A percentile compares a stretch with the other conserved stretches of the same genome.
These are phyloP conservation scores for Pygocentrus nattereri DNA, from an alignment of 2,797 vertebrate species.

Conservation along the genomic window DNA sequence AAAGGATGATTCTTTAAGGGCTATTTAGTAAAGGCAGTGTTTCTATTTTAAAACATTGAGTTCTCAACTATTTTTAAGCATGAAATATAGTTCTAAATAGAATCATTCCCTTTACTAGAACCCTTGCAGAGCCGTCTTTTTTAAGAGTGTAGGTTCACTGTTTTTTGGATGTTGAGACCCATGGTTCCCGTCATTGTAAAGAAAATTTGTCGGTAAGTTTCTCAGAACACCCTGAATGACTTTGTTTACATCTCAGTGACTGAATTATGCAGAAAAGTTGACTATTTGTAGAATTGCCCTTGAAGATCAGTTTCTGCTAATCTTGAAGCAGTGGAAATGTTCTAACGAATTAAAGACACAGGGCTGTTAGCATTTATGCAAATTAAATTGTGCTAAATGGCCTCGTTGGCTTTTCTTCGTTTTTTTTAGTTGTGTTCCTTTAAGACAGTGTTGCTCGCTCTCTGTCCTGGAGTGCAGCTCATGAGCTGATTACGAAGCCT, in stretches of 20 bases:
- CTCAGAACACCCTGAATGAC: too few species aligned
- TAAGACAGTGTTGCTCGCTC: background rate
- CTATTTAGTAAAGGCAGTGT: too few species aligned
- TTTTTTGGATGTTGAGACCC: too few species aligned
- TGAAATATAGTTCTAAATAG: too few species aligned
- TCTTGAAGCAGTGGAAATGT: background rate
- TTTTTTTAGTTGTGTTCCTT: background rate
- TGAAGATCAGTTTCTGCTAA: background rate
- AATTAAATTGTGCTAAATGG: background rate
- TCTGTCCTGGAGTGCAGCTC: background rate
- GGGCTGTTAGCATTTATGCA: slow-evolving; percentile 1
- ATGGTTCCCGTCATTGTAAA: too few species aligned
- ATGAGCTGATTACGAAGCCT: background rate
- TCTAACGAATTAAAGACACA: background rate
- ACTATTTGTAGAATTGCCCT: background rate
- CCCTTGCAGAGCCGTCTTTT: too few species aligned
- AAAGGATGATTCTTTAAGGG: too few species aligned
- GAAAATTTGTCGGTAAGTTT: too few species aligned
- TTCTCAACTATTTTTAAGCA: too few species aligned
- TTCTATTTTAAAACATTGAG: too few species aligned
- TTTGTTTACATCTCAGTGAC: background rate
- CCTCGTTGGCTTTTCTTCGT: background rate
- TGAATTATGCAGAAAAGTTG: background rate
- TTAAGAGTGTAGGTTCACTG: too few species aligned
- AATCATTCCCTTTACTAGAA: too few species aligned